Conservation (phyloP, 2,797 vertebrate genomes). For the Thaleichthys pacificus region DNA sequence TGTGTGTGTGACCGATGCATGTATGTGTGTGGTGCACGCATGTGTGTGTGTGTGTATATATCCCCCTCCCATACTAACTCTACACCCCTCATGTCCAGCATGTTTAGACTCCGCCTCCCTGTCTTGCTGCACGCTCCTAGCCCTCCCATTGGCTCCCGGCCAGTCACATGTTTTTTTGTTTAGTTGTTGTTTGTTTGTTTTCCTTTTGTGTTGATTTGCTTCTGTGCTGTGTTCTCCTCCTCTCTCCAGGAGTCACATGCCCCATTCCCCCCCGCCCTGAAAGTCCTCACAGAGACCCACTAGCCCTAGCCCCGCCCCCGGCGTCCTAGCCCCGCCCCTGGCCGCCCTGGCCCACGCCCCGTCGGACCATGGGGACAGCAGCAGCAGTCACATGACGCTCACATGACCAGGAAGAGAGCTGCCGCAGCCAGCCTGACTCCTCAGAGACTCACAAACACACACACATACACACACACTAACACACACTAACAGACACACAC, state of each 20-base stretch:
- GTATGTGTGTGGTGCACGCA: slow-evolving; percentile 31
- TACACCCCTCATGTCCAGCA: slow-evolving; percentile 68
- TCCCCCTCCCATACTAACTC: slow-evolving; percentile 25
- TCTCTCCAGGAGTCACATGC: slow-evolving; percentile 99
- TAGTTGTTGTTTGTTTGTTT: slow-evolving; percentile 85
- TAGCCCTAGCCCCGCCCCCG: slow-evolving; percentile 77
- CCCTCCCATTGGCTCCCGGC: slow-evolving; percentile 68
- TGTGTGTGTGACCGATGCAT: slow-evolving; percentile 38
- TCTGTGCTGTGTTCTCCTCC: slow-evolving; percentile 98
- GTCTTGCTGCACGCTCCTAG: slow-evolving; percentile 43
- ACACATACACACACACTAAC: slow-evolving; percentile 19
- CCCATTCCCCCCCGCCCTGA: slow-evolving; percentile 99
- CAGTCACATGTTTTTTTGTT: slow-evolving; percentile 74
- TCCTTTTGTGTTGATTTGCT: slow-evolving; percentile 92
- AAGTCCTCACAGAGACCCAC: slow-evolving; percentile 99
- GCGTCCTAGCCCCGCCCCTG: slow-evolving; percentile 70
- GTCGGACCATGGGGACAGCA: slow-evolving; percentile 94
- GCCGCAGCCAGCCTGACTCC: slow-evolving; percentile 51
- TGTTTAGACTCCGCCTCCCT: slow-evolving; percentile 52
- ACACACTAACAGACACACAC: slow-evolving; percentile 7
- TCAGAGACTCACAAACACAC: slow-evolving; percentile 18
- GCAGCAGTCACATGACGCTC: slow-evolving; percentile 95
- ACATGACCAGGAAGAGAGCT: slow-evolving; percentile 88
- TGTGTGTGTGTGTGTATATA: slow-evolving; percentile 32
- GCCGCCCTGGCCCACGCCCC: slow-evolving; percentile 61